Conservation (phyloP, 2,888 invertebrate species). For the Drosophila conformis region DNA sequence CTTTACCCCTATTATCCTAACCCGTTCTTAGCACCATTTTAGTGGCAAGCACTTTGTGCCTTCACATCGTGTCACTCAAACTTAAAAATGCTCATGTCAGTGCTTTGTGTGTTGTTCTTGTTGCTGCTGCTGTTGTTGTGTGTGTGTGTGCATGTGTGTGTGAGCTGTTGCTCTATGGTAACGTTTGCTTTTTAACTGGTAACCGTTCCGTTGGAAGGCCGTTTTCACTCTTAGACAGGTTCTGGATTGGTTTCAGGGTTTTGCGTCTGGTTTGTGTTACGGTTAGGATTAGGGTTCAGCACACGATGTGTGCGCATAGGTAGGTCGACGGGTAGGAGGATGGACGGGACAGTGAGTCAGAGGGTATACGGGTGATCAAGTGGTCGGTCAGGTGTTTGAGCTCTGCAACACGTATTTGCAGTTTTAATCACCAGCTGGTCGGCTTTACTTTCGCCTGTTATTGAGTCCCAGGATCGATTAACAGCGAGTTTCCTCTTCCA, state of each 20-base stretch:
- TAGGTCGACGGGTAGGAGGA: background rate
- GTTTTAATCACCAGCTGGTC: constrained; percentile 57
- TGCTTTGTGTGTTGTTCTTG: constrained; percentile 24
- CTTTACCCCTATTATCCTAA: background rate
- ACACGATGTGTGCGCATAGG: background rate
- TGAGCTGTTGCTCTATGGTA: constrained; percentile 7
- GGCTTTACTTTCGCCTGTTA: constrained; percentile 39
- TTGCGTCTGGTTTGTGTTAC: constrained; percentile 17
- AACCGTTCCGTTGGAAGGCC: constrained; percentile 17
- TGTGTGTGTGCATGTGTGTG: constrained; percentile 9
- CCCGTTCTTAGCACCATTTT: constrained; percentile 7
- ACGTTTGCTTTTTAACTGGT: constrained; percentile 45
- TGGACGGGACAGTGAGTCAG: background rate
- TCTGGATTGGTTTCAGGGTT: constrained; percentile 34
- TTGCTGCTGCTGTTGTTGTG: background rate
- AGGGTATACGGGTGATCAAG: background rate
- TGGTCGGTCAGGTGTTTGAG: constrained; percentile 7
- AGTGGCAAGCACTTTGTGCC: constrained; percentile 68
- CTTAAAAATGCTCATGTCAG: constrained; percentile 67
- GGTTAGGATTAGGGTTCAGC: constrained; percentile 11
- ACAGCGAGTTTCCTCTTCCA: no score
- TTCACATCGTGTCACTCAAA: constrained; percentile 74
- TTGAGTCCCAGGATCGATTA: background rate
- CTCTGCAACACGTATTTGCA: constrained; percentile 24
- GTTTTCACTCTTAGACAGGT: constrained; percentile 23